These are phyloP conservation scores for Pantala flavescens DNA, from an alignment of 1,140 invertebrate species.

Conservation along the genomic window DNA sequence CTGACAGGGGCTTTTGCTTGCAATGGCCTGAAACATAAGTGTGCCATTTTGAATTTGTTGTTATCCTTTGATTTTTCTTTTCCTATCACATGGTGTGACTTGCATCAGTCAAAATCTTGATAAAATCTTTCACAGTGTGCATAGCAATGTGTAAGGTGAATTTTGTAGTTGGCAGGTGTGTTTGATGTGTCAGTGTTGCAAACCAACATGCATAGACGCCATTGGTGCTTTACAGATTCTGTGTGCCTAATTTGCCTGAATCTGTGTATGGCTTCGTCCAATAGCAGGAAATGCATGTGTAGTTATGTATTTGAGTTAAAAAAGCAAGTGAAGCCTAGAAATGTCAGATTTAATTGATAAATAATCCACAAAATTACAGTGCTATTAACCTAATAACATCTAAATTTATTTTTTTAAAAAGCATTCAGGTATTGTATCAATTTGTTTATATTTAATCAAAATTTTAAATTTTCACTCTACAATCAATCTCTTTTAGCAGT, in stretches of 20 bases:
- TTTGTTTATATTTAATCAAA: no score
- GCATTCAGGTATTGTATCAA: no score
- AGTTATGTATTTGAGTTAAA: neutral
- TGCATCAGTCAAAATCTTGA: neutral
- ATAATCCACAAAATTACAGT: no score
- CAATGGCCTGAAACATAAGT: neutral
- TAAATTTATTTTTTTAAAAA: no score
- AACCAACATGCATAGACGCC: neutral
- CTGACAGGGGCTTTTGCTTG: neutral
- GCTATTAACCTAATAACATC: no score
- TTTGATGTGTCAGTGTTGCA: neutral
- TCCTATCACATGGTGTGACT: no score
- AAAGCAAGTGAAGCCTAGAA: no score
- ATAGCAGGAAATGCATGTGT: constrained; percentile 1
- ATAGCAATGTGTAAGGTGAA: neutral
- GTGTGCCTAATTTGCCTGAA: neutral
- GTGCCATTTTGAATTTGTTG: constrained; percentile 15
- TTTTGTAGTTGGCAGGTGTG: neutral
- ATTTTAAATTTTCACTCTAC: no score
- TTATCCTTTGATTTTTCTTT: neutral
- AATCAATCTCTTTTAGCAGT: no score
- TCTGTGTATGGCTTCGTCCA: constrained; percentile 3
- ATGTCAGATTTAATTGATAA: no score
- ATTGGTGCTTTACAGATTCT: constrained; percentile 9
- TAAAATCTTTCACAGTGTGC: neutral